Evolutionary conservation across 2,888 invertebrate genomes (phyloP), one percentile per base, ranked within the genome.

Genomic region (Amblyjoppa proteus): DNA sequence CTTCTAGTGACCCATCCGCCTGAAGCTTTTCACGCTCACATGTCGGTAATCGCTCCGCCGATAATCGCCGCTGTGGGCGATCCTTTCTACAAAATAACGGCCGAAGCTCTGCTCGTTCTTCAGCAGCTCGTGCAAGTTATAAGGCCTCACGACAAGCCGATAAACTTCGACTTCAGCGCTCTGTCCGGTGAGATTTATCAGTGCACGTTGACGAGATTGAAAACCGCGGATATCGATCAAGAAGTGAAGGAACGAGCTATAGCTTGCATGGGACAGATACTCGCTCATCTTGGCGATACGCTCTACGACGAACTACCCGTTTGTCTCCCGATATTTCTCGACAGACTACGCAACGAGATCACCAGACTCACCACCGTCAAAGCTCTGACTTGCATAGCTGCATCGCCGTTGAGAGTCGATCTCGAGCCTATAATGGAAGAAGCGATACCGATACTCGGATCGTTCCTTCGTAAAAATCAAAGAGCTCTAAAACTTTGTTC

Each of bases 221-320:
- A 97, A 91, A 98, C 99, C 49, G 97, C 99, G 0, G 99, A 99
- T 93, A 99, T 99, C 92, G 99, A 99, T 95, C 99, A 99, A 94
- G 99, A 99, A 95, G 99, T 99, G 0, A 99, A 99, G 94, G 99
- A 99, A 93, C 96, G 99, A 34, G 99, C 99, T 11, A 99, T 99
- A 87, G 97, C 98, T 0, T 98, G 99, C 91, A 98, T 98, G 97
- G 99, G 99, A 16, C 98, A 99, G 94, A 97, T 99, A 73, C 96
- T 99, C 71, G 97, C 98, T 85, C 98, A 98, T 94, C 96, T 99
- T 89, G 99, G 99, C 0, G 98, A 99, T 94, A 96, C 96, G 89
- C 94, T 99, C 74, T 95, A 96, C 94, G 95, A 95, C 75, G 98
- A 99, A 93, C 95, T 99, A 79, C 96, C 96, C 0, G 96, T 96